Base-by-base conservation (phyloP, 2,888 invertebrate genomes). In the Sylvicola cinctus region DNA sequence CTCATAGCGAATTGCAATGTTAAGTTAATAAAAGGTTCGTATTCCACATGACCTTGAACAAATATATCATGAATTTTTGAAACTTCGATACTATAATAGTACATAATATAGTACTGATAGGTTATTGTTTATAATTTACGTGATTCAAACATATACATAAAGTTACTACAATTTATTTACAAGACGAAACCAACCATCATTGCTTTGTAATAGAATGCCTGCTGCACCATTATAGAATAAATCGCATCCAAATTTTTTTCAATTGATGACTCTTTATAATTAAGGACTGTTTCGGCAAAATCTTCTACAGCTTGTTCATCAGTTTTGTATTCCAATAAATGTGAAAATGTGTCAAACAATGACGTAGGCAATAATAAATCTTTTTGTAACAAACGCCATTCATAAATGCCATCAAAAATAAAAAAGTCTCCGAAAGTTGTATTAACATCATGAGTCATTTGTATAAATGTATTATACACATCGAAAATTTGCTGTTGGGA, bases 321-420 rank as follows among this genome's bases (percentile, higher is more conserved):
- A 59, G 62, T 38, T 55, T 63, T 44, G 48, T 56, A 23, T 50
- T 39, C 35, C 12, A 36, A 29, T 38, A 20, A 43, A 50, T 71
- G 61, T 36, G 72, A 55, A 49, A 75, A 81, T 31, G 65, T 66
- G 40, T 65, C 66, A 50, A 79, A 81, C 34, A 77, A 52, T 1
- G 68, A 68, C 40, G 74, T 68, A 20, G 83, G 61, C 13, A 65
- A 55, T 31, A 65, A 58, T 44, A 77, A 49, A 48, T 74, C 72
- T 23, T 65, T 61, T 38, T 68, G 61, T 2, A 71, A 60, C 35
- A 66, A 60, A 25, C 60, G 63, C 74, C 79, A 79, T 39, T 72
- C 54, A 67, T 74, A 76, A 5, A 68, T 59, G 27, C 52, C 52
- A 34, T 61, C 55, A 41, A 46, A 47, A 27, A 54, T 42, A 14